Evolutionary conservation across 1,140 invertebrate genomes (phyloP), one percentile per base, ranked within the genome.

Genomic region (Pinna nobilis): DNA sequence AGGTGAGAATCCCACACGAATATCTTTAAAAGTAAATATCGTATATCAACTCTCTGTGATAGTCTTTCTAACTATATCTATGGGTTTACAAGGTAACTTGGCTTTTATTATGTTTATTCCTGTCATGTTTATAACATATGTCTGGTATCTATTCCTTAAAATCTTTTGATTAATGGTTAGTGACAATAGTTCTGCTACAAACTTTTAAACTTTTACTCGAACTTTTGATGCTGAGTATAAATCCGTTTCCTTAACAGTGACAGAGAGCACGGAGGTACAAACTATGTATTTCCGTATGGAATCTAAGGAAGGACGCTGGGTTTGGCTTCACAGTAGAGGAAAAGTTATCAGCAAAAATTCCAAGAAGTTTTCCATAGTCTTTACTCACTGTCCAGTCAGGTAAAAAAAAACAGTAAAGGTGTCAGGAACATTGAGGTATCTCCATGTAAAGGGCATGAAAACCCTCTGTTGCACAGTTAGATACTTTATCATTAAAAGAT

Each of bases 311-410:
- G 79, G 77, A 15, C 47, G 35, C 11, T 83, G 81, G 79, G 53
- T 78, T 6, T 86, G 84, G 84, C 35, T 86, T 2, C 79, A 82
- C 53, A 81, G 70, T 39, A 74, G 80, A 39, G 81, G 84, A 23
- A 84, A 84, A 51, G 80, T 84, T 28, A 77, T 84, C 65, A 72
- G 72, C 51, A 86, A 83, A 69, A 83, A 86, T 51, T 80, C 81
- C 28, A 86, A 84, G 76, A 86, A 84, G 50, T 83, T 83, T 68
- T 84, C 84, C 32, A 81, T 86, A 6, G 80, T 84, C 6, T 86
- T 84, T 65, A 80, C 84, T 23, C 84, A 86, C 59, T 84, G 80
- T 67, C 84, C 84, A 13, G 76, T 86, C 25, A 81, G 82, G 84
- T 86, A 77, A 64, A 20, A 13, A 49, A n/a, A 57, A 5, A 28